phyloP scores from a whole-genome alignment of 2,888 invertebrate species.

The Marronus borbonicus region DNA sequence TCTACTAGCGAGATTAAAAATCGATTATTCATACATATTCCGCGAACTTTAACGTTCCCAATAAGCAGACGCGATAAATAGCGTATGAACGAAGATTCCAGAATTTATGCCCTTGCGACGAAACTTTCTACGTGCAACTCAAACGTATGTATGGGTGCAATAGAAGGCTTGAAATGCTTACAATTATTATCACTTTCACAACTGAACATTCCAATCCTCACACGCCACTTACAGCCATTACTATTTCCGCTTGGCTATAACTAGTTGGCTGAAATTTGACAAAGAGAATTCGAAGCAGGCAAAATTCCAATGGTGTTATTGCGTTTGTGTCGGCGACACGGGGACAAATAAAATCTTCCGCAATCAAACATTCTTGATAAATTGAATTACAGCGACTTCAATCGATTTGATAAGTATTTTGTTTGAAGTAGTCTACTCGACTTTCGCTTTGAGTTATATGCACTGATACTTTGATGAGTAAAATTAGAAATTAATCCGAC shows the following conservation, averaged over 20 bases:
- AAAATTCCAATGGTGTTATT: constrained; percentile 1
- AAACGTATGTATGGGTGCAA: constrained; percentile 18
- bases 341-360: constrained; percentile 36
- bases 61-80: constrained; percentile 27
- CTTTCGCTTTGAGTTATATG: background rate
- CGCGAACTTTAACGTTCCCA: constrained; percentile 1
- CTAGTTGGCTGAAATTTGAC: constrained; percentile 6
- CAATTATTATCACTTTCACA: constrained; percentile 4
- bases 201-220: constrained; percentile 16
- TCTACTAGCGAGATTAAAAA: background rate
- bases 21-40: constrained; percentile 23
- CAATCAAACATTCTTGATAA: constrained; percentile 43
- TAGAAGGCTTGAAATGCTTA: constrained; percentile 8
- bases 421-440: constrained; percentile 11
- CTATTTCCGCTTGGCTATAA: background rate
- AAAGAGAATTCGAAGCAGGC: constrained; percentile 2
- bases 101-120: constrained; percentile 28
- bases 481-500: constrained; percentile 40
- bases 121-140: background rate
- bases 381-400: constrained; percentile 37
- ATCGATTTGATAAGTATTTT: constrained; percentile 43
- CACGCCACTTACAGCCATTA: background rate
- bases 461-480: background rate
- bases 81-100: background rate
- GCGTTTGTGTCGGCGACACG: background rate